Base-by-base conservation (phyloP, 2,113 vertebrate genomes). In the Sinocyclocheilus grahami region DNA sequence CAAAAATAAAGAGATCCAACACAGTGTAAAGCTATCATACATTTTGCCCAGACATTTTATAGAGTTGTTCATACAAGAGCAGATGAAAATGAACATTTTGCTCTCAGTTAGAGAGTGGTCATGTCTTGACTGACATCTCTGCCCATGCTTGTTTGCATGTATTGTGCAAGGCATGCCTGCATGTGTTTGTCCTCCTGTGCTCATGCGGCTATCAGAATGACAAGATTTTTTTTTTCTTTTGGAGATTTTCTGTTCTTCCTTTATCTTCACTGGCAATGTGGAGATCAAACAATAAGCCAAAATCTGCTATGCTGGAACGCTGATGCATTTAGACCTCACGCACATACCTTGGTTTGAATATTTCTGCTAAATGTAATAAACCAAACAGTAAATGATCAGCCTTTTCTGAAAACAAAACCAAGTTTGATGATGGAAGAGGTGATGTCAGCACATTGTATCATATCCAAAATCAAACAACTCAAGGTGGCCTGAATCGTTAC, bases 141-240 rank as follows among this genome's bases (percentile, higher is more conserved):
- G 83, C 87, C 42, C 87, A 89, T 88, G 88, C 88, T 88, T 60
- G 75, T 77, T 86, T 87, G 69, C 85, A 60, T 83, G 77, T 85
- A 12, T 75, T 69, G 85, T 89, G 87, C 89, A 83, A 78, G 74
- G 71, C 88, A 88, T 91, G 87, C 89, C 87, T 80, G 30, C 30
- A 33, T 33, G 88, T 76, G 63, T 83, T 80, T 85, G 84, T 88
- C 86, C 60, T 69, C 86, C 62, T 65, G 85, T 82, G 60, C 39
- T 81, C 87, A 87, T 87, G 89, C 89, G 89, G 80, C 75, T 83
- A n/a, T 60, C 16, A 75, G 33, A 71, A 53, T 30, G 30, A 67
- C 71, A 58, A 86, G 53, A 78, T 69, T 67, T 67, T 72, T 77
- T 20, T 80, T 24, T 67, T 67, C 65, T 77, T 22, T 80, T 20